Percentiles rank a stretch among this genome's conserved stretches.
Evolutionary conservation across 2,888 invertebrate genomes (phyloP).

Genomic region (Synergus umbraculus): DNA sequence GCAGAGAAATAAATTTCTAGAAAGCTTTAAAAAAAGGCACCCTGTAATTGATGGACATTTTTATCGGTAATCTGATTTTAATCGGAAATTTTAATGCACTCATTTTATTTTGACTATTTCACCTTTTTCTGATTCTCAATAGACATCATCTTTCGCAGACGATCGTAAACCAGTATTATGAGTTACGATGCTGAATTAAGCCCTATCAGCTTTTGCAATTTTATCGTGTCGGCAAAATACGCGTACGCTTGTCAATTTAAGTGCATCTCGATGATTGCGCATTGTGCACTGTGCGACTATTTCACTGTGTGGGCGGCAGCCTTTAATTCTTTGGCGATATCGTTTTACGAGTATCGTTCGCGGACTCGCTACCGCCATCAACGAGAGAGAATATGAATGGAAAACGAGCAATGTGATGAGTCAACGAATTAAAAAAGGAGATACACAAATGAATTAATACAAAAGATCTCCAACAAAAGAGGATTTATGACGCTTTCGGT

Average conservation of each 20-base stretch:
- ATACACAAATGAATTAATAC: constrained; percentile 43
- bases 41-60: background rate
- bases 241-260: constrained; percentile 53
- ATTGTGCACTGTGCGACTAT: constrained; percentile 54
- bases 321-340: constrained; percentile 54
- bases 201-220: constrained; percentile 68
- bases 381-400: constrained; percentile 3
- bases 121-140: background rate
- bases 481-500: background rate
- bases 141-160: constrained; percentile 54
- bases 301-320: constrained; percentile 49
- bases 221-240: constrained; percentile 59
- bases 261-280: constrained; percentile 56
- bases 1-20: background rate
- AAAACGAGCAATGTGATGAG: constrained; percentile 3
- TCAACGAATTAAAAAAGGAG: constrained; percentile 39
- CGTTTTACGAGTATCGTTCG: constrained; percentile 59
- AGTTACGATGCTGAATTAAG: constrained; percentile 69
- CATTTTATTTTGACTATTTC: background rate
- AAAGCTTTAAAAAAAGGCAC: background rate
- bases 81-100: background rate
- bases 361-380: constrained; percentile 43
- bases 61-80: background rate
- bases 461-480: constrained; percentile 8
- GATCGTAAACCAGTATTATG: constrained; percentile 70